Evolutionary conservation across 2,888 invertebrate species (phyloP), one percentile per base, ranked within the genome.

Genomic region (Mylabris sibirica): DNA sequence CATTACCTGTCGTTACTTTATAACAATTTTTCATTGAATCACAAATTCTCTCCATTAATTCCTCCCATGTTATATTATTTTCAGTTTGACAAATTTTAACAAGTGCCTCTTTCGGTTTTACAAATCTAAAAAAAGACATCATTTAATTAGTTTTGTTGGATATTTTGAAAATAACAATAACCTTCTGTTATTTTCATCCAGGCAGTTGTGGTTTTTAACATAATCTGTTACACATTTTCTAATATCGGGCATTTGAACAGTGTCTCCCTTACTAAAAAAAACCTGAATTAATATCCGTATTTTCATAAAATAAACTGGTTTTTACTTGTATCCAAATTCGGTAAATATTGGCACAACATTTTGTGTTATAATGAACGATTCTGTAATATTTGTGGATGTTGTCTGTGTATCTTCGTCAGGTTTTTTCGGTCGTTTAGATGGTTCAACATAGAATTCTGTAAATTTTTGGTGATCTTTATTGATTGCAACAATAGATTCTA

Each of bases 401-500:
- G 86, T 87, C 34, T 74, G 59, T 74, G 76, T 74, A 34, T 78
- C 75, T 20, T 72, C 67, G 57, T 68, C 63, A 11, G 75, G 73
- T 67, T 76, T 80, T 72, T 76, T 79, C 8, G 81, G 82, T 35
- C 83, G 75, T 59, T 81, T 73, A 61, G 78, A 75, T n/a, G 79
- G 76, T 67, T 79, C 76, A 69, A 91, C 79, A 41, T 86, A 85
- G 63, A 89, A 86, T 65, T 83, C 79, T 74, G 80, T 82, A 67
- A 88, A 76, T 65, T 84, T 80, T 17, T 89, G 88, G 85, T 93
- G 92, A 60, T 87, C 85, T 63, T 86, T 81, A 79, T 91, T 88
- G 22, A 95, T 86, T 0, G 88, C 87, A 61, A 89, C 87, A 68
- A 97, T 90, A 71, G 92, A 93, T 80, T 93, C 93, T 53, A 97